Percentiles rank a stretch among this genome's conserved stretches.
Conservation (phyloP, 2,888 invertebrate genomes). For the Eueremaeus valkanovi region DNA sequence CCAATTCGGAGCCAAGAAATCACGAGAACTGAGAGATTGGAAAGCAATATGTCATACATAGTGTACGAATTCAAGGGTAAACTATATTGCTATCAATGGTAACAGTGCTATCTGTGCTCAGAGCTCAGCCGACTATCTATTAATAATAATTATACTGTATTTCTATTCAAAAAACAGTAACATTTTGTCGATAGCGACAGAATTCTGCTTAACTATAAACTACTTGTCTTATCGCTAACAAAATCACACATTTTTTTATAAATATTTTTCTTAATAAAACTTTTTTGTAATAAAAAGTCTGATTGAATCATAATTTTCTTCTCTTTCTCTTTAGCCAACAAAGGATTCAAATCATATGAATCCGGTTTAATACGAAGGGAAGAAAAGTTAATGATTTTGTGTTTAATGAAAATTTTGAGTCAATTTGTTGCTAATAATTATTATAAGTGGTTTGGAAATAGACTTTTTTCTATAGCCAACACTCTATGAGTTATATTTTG, state of each 20-base stretch:
- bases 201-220: background rate
- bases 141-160: too few relatives aligned
- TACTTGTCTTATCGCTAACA: background rate
- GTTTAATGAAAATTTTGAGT: background rate
- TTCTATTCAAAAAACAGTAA: too few relatives aligned
- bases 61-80: background rate
- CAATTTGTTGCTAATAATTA: background rate
- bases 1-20: conserved; percentile 25
- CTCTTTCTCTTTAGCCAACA: background rate
- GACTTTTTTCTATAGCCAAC: background rate
- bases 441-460: background rate
- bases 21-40: conserved; percentile 1
- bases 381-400: background rate
- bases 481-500: background rate
- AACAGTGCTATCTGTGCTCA: background rate
- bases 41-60: background rate
- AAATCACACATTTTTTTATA: background rate
- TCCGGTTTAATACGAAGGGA: background rate
- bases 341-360: background rate
- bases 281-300: background rate
- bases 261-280: background rate
- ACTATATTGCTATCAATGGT: background rate
- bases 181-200: background rate
- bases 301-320: background rate
- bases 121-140: too few relatives aligned